Base-by-base conservation (phyloP, 2,113 vertebrate genomes). In the Hipposideros armiger region DNA sequence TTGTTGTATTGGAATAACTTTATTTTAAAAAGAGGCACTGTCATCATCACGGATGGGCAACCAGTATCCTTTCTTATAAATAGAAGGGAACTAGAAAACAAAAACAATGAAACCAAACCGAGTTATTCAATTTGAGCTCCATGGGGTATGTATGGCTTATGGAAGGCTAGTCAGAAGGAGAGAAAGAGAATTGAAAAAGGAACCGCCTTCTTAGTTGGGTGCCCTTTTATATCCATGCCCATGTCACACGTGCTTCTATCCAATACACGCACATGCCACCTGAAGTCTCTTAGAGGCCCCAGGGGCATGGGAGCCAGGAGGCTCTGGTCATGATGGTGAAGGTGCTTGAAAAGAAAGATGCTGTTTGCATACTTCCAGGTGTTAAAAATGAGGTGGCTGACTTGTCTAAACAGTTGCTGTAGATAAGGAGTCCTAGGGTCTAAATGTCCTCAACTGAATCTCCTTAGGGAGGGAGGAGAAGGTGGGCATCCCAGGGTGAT, bases 121-220 rank as follows among this genome's bases (percentile, higher is more conserved):
- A 73, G 67, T n/a, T 10, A 7, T 24, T 76, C 54, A 26, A 30
- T 62, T 88, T 67, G 45, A 2, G 77, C 32, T 30, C 9, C 8
- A n/a, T 15, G 42, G 40, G 42, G 66, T 58, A 11, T 7, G 0
- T 58, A 11, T 7, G 0, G 42, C 28, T 20, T 13, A 28, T 3
- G 64, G 74, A 16, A 24, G 26, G 8, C 20, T 30, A 3, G 32
- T 56, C 14, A 4, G 54, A 80, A 6, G 28, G 69, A 40, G 22
- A 95, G 67, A 90, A 62, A 56, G 50, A 80, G 54, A 80, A 81
- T 11, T 20, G 86, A 78, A 70, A 78, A 42, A 58, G 84, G 67
- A 66, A 60, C 30, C 17, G 4, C 4, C 14, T 73, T 66, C 66
- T 86, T 0, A 0, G 36, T 5, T 7, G 7, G 24, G 5, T 30